Evolutionary conservation across 1,140 invertebrate genomes (phyloP).

Genomic region (Leptinotarsa lineolata): DNA sequence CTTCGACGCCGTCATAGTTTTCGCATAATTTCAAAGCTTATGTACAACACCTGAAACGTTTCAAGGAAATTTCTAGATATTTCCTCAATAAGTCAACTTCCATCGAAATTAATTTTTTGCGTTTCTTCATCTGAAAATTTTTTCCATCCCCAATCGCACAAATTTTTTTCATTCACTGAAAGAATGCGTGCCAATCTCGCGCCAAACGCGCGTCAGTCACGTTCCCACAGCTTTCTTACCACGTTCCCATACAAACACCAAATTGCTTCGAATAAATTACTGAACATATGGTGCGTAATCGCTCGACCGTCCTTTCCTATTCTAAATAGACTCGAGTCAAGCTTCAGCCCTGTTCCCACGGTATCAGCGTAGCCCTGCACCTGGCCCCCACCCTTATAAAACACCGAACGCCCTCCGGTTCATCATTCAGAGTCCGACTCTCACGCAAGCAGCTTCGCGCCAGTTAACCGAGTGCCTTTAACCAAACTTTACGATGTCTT

Average conservation of each 20-base stretch:
- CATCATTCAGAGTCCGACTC: conserved; percentile 35
- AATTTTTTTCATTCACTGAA: not conserved
- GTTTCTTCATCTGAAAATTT: no score
- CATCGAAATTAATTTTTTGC: no score
- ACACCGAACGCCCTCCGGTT: not conserved
- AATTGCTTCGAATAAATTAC: conserved; percentile 27
- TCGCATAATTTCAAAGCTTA: no score
- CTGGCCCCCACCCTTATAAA: conserved; percentile 40
- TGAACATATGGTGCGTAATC: conserved; percentile 24
- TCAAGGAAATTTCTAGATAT: no score
- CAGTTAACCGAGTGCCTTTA: conserved; percentile 22
- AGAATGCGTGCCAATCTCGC: conserved; percentile 9
- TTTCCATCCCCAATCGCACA: no score
- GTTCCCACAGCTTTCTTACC: conserved; percentile 18
- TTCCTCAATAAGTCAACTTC: no score
- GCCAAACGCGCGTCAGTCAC: conserved; percentile 23
- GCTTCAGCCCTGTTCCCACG: conserved; percentile 35
- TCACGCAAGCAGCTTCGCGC: conserved; percentile 28
- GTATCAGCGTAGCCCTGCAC: conserved; percentile 34
- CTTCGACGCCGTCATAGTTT: no score
- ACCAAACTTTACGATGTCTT: conserved; percentile 27
- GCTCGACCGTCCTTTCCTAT: conserved; percentile 26
- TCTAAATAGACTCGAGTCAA: conserved; percentile 26
- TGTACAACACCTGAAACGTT: no score
- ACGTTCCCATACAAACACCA: conserved; percentile 29